Evolutionary conservation across 2,113 vertebrate species (phyloP).

Genomic region (Cisticola juncidis): DNA sequence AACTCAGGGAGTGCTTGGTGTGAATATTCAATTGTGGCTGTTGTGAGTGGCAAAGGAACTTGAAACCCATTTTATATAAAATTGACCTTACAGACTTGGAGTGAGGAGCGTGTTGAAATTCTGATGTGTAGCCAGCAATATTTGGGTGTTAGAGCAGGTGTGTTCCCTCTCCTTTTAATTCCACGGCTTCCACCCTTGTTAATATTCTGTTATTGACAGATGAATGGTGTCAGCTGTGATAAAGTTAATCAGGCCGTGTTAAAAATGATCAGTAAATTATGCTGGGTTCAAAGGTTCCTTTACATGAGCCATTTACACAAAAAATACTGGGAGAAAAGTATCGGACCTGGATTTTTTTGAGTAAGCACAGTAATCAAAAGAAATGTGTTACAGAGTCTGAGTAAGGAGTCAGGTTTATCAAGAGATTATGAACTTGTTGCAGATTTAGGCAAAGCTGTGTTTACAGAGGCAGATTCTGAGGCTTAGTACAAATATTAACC

Average conservation of each 20-base stretch:
- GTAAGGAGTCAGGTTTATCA: not conserved
- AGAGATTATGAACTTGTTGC: not conserved
- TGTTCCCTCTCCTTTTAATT: constrained; percentile 10
- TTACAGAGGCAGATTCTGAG: not conserved
- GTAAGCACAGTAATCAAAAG: not conserved
- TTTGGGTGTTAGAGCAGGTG: not conserved
- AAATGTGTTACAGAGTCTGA: not conserved
- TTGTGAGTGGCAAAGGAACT: not conserved
- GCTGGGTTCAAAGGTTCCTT: not conserved
- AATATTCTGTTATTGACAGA: not conserved
- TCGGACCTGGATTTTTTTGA: not conserved
- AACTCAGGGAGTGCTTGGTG: not conserved
- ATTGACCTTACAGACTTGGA: not conserved
- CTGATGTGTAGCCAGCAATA: not conserved
- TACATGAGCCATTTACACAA: not conserved
- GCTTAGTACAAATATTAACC: constrained; percentile 2
- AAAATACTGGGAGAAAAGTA: not conserved
- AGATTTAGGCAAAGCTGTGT: not conserved
- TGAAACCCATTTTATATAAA: not conserved
- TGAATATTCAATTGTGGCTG: not conserved
- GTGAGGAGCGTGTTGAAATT: fast-evolving
- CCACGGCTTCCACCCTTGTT: not conserved
- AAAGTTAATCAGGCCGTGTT: not conserved
- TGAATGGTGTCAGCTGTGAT: not conserved
- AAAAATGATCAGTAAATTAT: not conserved